Conservation (phyloP, 2,113 vertebrate genomes). For the Porphyrio hochstetteri region DNA sequence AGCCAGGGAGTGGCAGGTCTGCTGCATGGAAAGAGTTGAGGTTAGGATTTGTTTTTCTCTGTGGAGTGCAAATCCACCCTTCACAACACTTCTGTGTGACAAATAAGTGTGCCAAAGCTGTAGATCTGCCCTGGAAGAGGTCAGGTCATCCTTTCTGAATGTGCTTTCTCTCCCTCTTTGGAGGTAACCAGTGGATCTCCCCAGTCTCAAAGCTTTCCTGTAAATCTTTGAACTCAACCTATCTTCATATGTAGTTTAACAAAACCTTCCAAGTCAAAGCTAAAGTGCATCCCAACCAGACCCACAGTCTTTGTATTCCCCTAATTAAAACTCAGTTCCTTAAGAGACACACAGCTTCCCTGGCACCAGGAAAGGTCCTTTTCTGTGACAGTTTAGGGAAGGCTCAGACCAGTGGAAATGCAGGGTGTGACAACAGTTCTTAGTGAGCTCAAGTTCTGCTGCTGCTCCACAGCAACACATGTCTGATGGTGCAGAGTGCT, state of each 20-base stretch:
- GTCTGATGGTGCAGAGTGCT: neutral
- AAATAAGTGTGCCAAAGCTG: neutral
- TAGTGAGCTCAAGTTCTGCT: neutral
- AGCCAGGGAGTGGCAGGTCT: neutral
- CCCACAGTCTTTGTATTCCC: no score
- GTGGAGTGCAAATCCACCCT: neutral
- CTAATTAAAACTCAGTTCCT: neutral
- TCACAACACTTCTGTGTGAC: neutral
- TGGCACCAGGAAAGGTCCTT: neutral
- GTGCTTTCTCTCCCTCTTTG: neutral
- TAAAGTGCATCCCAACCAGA: neutral
- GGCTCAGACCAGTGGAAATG: neutral
- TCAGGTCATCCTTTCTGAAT: neutral
- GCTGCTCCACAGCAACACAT: neutral
- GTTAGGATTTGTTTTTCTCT: neutral
- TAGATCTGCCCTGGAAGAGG: neutral
- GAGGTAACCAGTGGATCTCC: neutral
- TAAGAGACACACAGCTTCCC: neutral
- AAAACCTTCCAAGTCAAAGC: neutral
- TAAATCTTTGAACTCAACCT: neutral
- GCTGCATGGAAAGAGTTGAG: neutral
- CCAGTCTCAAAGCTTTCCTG: neutral
- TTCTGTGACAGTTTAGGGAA: neutral
- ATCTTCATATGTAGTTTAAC: neutral
- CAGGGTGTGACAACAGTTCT: fast-evolving